phyloP scores from a whole-genome alignment of 2,113 vertebrate species.

The Malurus elegans region DNA sequence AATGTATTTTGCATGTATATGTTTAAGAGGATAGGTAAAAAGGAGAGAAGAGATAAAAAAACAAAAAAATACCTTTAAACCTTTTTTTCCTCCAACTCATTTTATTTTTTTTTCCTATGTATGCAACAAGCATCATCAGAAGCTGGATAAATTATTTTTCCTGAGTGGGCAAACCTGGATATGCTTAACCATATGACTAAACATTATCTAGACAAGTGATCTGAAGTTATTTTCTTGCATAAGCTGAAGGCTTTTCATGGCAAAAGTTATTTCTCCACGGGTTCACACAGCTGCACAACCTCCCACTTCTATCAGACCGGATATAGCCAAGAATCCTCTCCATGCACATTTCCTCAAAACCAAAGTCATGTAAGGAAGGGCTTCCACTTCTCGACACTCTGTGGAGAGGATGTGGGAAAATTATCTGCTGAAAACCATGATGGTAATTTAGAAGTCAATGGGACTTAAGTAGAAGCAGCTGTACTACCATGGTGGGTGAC shows the following conservation, averaged over 20 bases:
- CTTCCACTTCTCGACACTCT: background rate
- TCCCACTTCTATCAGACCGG: fast-evolving
- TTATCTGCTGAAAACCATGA: background rate
- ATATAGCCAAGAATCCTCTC: background rate
- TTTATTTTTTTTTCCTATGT: background rate
- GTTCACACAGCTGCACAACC: background rate
- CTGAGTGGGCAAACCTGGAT: background rate
- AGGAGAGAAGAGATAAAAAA: background rate
- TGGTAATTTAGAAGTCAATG: slow-evolving; percentile 47
- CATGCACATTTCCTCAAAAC: background rate
- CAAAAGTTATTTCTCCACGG: too few species aligned
- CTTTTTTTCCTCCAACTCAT: background rate
- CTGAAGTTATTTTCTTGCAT: background rate
- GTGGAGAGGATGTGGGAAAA: background rate
- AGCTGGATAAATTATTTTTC: background rate
- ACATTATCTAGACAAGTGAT: background rate
- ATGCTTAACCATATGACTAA: background rate
- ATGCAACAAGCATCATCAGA: fast-evolving
- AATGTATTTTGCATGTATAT: background rate
- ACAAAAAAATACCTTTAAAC: background rate
- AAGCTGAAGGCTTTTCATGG: background rate
- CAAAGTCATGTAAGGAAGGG: background rate
- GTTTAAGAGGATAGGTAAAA: background rate
- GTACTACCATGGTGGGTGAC: slow-evolving; percentile 9
- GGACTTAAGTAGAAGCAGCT: slow-evolving; percentile 50